A percentile compares a stretch with the other conserved stretches of the same genome.
These are phyloP conservation scores for Bicyclus anynana DNA, from an alignment of 1,140 invertebrate species.

Conservation along the genomic window DNA sequence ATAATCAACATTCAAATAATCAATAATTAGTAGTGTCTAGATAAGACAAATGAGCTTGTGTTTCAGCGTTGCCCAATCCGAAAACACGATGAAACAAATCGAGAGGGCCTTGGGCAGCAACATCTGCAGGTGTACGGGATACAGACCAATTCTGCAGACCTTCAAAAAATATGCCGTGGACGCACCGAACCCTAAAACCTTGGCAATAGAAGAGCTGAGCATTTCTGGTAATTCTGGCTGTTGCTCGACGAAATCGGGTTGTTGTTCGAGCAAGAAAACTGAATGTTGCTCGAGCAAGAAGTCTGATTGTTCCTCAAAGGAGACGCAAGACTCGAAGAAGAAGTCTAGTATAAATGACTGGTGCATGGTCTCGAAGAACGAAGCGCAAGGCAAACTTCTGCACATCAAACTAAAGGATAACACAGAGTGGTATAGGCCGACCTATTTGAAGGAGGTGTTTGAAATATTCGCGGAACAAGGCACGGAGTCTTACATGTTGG, in stretches of 20 bases:
- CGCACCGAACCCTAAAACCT: conserved; percentile 47
- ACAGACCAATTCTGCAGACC: conserved; percentile 86
- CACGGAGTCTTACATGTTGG: conserved; percentile 69
- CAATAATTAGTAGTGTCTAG: no score
- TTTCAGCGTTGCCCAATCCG: no score
- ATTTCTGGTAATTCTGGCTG: conserved; percentile 19
- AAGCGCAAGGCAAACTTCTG: conserved; percentile 15
- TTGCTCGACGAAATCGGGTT: neutral
- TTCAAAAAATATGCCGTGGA: conserved; percentile 84
- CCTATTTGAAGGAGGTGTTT: conserved; percentile 40
- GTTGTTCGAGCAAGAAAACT: neutral
- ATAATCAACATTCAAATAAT: no score
- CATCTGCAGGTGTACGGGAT: conserved; percentile 89
- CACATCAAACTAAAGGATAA: conserved; percentile 44
- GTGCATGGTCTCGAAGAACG: conserved; percentile 43
- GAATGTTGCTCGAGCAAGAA: conserved; percentile 12
- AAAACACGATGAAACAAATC: conserved; percentile 74
- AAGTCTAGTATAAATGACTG: conserved; percentile 42
- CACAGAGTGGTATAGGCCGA: conserved; percentile 44
- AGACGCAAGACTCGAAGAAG: conserved; percentile 22
- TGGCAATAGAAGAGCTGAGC: conserved; percentile 56
- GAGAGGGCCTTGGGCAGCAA: conserved; percentile 87
- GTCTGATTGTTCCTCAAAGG: conserved; percentile 19
- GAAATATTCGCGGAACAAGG: conserved; percentile 32
- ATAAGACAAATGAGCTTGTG: no score